phyloP scores from a whole-genome alignment of 2,888 invertebrate species.

The Stomorhina lunata region DNA sequence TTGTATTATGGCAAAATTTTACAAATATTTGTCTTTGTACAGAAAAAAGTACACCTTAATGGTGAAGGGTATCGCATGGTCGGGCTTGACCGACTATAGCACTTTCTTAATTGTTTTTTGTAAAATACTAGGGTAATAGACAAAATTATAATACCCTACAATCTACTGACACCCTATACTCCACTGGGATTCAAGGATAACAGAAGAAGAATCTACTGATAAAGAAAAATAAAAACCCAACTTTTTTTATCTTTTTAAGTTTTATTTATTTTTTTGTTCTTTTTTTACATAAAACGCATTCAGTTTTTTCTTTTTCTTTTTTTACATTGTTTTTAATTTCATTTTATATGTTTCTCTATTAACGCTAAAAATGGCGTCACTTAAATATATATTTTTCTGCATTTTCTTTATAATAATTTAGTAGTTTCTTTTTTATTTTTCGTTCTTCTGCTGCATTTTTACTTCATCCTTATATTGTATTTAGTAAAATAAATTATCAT shows the following conservation, averaged over 20 bases:
- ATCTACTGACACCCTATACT: no score
- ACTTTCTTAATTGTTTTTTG: no score
- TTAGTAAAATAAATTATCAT: conserved; percentile 66
- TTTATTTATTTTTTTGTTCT: conserved; percentile 70
- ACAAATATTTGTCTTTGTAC: no score
- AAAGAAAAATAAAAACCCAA: not conserved
- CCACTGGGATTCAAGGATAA: no score
- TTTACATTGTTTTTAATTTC: conserved; percentile 62
- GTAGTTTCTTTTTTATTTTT: conserved; percentile 50
- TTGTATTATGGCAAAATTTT: no score
- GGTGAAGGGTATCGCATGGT: no score
- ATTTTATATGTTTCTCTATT: conserved; percentile 55
- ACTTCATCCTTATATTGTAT: conserved; percentile 64
- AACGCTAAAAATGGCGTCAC: conserved; percentile 66
- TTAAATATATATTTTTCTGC: conserved; percentile 63
- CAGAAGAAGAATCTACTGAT: no score
- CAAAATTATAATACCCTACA: no score
- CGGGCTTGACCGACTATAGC: no score
- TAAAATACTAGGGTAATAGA: no score
- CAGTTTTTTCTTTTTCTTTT: conserved; percentile 68
- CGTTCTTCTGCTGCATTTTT: conserved; percentile 57
- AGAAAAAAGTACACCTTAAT: no score
- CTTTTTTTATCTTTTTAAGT: not conserved
- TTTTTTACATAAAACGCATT: conserved; percentile 77
- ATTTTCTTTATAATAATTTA: conserved; percentile 61